phyloP scores from a whole-genome alignment of 2,888 invertebrate species.

The Mellilla xanthometata region DNA sequence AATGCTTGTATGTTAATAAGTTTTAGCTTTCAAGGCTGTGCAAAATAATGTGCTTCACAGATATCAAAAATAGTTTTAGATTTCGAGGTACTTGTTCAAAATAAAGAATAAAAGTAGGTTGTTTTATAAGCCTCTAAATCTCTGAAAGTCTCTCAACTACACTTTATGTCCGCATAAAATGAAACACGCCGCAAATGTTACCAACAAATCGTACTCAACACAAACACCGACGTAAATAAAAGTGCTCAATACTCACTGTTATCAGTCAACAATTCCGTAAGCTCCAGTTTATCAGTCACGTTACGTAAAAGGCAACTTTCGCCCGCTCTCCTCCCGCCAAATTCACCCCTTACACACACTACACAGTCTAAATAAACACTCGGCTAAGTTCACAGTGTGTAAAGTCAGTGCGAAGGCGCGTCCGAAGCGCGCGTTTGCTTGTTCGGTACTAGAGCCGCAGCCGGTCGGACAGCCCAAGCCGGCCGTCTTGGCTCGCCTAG shows the following conservation, averaged over 20 bases:
- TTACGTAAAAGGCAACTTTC: slow-evolving; percentile 65
- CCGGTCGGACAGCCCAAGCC: slow-evolving; percentile 21
- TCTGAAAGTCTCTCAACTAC: no score
- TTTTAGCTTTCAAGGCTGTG: no score
- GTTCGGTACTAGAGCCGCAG: slow-evolving; percentile 66
- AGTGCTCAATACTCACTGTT: slow-evolving; percentile 67
- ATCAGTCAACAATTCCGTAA: slow-evolving; percentile 73
- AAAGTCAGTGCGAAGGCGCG: slow-evolving; percentile 46
- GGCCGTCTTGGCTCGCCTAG: slow-evolving; percentile 37
- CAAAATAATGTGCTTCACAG: no score
- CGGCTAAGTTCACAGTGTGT: slow-evolving; percentile 33
- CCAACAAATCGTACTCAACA: slow-evolving; percentile 19
- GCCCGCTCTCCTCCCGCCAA: slow-evolving; percentile 56
- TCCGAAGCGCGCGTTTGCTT: slow-evolving; percentile 62
- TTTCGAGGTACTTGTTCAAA: no score
- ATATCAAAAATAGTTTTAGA: no score
- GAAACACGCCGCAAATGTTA: slow-evolving; percentile 7
- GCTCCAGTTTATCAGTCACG: slow-evolving; percentile 63
- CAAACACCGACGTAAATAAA: slow-evolving; percentile 18
- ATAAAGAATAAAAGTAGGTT: no score
- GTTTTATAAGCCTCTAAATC: no score
- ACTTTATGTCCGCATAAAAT: neutral
- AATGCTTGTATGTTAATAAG: no score
- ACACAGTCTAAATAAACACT: slow-evolving; percentile 50
- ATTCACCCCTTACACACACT: slow-evolving; percentile 37